phyloP scores from a whole-genome alignment of 2,797 vertebrate species.

The Galagoides demidoff region DNA sequence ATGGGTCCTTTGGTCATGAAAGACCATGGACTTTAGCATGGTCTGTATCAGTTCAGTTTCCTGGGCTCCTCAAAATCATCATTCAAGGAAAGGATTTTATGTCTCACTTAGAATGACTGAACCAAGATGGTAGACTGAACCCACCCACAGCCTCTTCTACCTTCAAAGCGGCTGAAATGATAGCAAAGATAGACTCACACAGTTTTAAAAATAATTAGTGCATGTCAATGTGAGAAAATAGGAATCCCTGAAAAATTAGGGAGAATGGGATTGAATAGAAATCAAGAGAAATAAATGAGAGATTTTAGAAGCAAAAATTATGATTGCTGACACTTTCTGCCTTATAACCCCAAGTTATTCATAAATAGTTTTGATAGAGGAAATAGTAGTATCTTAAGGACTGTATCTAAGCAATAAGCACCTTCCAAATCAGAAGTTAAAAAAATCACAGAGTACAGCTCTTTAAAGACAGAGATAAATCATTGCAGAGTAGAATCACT shows the following conservation, averaged over 20 bases:
- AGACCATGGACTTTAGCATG: background rate
- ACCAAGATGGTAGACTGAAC: background rate
- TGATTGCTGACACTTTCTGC: background rate
- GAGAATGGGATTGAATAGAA: background rate
- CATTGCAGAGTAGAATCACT: background rate
- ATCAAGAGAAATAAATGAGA: background rate
- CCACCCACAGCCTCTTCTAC: background rate
- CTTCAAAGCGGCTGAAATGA: constrained; percentile 15
- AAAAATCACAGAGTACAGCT: background rate
- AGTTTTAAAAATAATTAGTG: background rate
- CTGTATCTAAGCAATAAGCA: constrained; percentile 2
- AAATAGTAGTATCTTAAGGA: background rate
- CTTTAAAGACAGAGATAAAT: constrained; percentile 4
- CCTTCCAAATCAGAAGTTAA: constrained; percentile 15
- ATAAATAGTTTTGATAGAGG: background rate
- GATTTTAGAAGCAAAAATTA: constrained; percentile 49
- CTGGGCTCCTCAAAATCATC: background rate
- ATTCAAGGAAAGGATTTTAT: constrained; percentile 18
- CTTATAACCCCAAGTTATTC: background rate
- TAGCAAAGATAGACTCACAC: background rate
- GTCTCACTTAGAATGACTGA: background rate
- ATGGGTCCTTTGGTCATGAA: background rate
- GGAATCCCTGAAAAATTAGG: background rate
- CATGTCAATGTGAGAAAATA: background rate
- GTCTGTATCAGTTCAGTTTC: constrained; percentile 4